Evolutionary conservation across 2,797 vertebrate species (phyloP), one percentile per base, ranked within the genome.

Genomic region (Cossypha niveicapilla): DNA sequence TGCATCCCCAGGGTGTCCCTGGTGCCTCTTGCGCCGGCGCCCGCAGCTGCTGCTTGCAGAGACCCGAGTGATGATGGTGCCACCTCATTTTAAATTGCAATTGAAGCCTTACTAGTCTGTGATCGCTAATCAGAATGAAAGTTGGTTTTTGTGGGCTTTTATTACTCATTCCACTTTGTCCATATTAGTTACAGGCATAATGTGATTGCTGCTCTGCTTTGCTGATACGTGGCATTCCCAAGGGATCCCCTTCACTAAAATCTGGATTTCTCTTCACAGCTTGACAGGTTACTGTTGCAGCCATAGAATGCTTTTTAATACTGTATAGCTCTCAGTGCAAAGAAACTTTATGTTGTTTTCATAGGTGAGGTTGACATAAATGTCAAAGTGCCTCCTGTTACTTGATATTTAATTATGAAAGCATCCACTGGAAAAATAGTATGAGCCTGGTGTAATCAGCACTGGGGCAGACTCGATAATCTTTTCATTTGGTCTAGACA

Each of bases 371-470:
- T 34, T 76, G 86, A 88, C 77, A 86, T 90, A 92, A 83, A 95
- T 80, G 57, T 91, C 71, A 2, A 84, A 92, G 65, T 68, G 68
- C 50, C 86, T 95, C 50, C 75, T 66, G 75, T 92, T 92, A 83
- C 81, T 94, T 75, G 86, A 74, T 92, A 94, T 41, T 92, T 95
- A 91, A 94, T 95, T 96, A 89, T 61, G 90, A 92, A 94, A 89
- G 86, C 86, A 96, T 94, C 92, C 11, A 0, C 67, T 96, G 88
- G 77, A 94, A 90, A 94, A 94, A 94, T 82, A 87, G 63, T 11
- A 19, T 57, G 57, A 86, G 81, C 32, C 53, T 87, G 74, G 57
- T 68, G 70, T 86, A 91, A 92, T 95, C 92, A 79, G 88, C 22
- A 10, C 58, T 28, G 86, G 74, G 60, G 66, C 79, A 93, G 94